Base-by-base conservation (phyloP, 30 jellyfish, hydroid and myxozoan genomes). In the Aurelia coerulea region DNA sequence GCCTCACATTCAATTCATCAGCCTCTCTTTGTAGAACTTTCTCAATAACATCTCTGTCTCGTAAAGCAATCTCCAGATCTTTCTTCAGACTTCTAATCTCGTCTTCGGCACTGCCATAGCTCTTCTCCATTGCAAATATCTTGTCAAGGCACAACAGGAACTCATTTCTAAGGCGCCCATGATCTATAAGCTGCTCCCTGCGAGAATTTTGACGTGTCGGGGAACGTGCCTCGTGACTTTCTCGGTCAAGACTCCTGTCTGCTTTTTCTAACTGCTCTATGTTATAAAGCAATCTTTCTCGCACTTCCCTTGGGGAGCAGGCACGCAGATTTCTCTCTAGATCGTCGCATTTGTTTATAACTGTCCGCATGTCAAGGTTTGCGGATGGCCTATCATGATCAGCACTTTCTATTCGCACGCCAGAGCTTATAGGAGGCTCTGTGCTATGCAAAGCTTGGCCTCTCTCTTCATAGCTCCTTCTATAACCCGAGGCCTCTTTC, bases 51-150 rank as follows among this genome's bases (percentile, higher is more conserved):
- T 89, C 97, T 70, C 80, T 89, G 1, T 82, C 89, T 62, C 70
- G 76, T 46, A 62, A n/a, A 3, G 95, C 90, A 2, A 39, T 85
- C 73, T 76, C 65, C 8, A 92, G 53, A 19, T 81, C 93, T 18
- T 64, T 29, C 67, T 89, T 76, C 79, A 95, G 76, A 16, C 66
- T 74, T 34, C 62, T 73, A 19, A 90, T 87, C 76, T 95, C 99
- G 15, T 75, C 92, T 76, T 90, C 97, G 35, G 99, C 97, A 74
- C 56, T 74, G 10, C 86, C 88, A 82, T 85, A 95, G 46, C 95
- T 85, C 33, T 84, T 74, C 80, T 95, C 99, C 92, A 88, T 78
- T 16, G 85, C 73, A 49, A 86, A 77, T 23, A 95, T 95, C 68
- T 90, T 80, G 73, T 95, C 99, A 37, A 95, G 76, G 53, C 99